Conservation (phyloP, 2,113 vertebrate species). For the Macaca fascicularis region DNA sequence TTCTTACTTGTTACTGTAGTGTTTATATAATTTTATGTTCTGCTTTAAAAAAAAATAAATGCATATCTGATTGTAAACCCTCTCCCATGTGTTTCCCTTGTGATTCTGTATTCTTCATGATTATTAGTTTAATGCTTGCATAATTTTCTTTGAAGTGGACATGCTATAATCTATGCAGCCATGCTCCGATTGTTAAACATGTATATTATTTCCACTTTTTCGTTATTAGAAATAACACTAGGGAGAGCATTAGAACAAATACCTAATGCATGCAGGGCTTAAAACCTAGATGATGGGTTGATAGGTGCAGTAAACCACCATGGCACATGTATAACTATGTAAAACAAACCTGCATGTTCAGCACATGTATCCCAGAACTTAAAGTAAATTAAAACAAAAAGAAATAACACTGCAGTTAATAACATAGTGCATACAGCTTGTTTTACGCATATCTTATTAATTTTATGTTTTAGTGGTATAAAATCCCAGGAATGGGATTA, state of each 20-base stretch:
- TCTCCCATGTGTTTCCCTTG: background rate
- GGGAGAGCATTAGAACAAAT: too few relatives aligned
- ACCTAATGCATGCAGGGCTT: too few relatives aligned
- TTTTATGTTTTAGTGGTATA: background rate
- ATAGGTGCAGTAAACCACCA: too few relatives aligned
- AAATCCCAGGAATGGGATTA: background rate
- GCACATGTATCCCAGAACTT: too few relatives aligned
- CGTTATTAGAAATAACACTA: background rate
- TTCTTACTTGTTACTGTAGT: background rate
- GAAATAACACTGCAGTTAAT: background rate
- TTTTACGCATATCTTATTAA: background rate
- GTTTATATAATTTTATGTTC: slow-evolving; percentile 23
- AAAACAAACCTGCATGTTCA: too few relatives aligned
- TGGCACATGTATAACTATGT: too few relatives aligned
- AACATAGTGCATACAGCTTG: background rate
- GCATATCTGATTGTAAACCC: background rate
- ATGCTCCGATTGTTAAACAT: background rate
- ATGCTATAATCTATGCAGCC: background rate
- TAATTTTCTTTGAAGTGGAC: background rate
- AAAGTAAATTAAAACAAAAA: too few relatives aligned
- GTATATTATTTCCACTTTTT: background rate
- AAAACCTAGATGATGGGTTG: too few relatives aligned
- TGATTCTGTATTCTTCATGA: background rate
- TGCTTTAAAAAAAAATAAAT: background rate
- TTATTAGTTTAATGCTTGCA: background rate